Conservation (phyloP, 1,140 invertebrate species). For the Trinorchestia longiramus region DNA sequence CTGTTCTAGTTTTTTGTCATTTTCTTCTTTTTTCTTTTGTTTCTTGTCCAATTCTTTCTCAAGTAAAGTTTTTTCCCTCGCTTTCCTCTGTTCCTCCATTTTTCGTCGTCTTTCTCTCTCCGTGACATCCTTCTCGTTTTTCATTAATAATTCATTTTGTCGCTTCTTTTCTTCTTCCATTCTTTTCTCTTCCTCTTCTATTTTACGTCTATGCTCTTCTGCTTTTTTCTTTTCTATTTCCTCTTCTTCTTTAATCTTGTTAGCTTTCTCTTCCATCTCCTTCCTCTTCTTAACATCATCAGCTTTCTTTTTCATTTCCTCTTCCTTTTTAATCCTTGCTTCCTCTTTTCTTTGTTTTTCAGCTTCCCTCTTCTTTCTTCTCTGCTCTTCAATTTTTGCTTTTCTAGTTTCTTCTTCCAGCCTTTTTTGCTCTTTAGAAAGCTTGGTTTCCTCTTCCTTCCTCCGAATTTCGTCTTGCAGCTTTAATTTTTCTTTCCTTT, state of each 20-base stretch:
- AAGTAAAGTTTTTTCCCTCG: background rate
- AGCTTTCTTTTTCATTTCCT: conserved; percentile 5
- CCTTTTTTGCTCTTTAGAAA: background rate
- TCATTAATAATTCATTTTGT: background rate
- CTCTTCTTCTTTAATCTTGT: background rate
- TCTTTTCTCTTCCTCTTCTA: background rate
- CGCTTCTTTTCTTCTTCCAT: background rate
- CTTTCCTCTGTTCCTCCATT: conserved; percentile 27
- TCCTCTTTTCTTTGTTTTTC: conserved; percentile 46
- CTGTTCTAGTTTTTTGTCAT: conserved; percentile 28
- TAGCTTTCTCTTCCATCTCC: conserved; percentile 17
- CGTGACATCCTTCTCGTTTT: background rate
- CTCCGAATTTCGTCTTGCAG: background rate
- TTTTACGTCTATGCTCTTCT: background rate
- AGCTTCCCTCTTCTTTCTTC: background rate
- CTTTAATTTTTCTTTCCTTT: conserved; percentile 34
- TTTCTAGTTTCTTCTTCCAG: conserved; percentile 28
- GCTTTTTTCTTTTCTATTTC: background rate
- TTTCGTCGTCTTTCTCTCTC: conserved; percentile 44
- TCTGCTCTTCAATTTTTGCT: conserved; percentile 21
- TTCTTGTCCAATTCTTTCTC: conserved; percentile 30
- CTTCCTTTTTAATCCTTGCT: conserved; percentile 31
- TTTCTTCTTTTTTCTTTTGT: background rate
- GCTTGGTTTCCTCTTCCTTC: conserved; percentile 41
- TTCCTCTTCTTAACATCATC: background rate